These are phyloP conservation scores for Tapirus indicus DNA, from an alignment of 2,797 vertebrate genomes.

Conservation along the genomic window DNA sequence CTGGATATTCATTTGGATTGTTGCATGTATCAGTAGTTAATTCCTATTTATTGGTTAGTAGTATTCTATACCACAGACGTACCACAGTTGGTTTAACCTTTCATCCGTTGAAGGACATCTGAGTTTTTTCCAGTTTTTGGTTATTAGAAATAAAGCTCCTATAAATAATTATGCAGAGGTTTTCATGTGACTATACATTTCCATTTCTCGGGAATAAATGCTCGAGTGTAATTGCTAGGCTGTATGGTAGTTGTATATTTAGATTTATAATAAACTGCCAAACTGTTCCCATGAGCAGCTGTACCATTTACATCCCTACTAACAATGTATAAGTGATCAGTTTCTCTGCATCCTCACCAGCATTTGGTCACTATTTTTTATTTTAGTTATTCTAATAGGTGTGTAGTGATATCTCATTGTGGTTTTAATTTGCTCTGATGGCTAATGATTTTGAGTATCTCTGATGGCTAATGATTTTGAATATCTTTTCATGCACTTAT, in stretches of 20 bases:
- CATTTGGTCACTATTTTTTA: background rate
- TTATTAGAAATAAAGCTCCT: background rate
- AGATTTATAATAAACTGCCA: background rate
- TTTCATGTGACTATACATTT: background rate
- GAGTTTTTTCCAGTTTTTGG: background rate
- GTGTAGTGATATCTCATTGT: background rate
- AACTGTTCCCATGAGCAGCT: background rate
- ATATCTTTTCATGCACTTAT: background rate
- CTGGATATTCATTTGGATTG: background rate
- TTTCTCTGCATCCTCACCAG: background rate
- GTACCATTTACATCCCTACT: background rate
- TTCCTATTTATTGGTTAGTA: background rate
- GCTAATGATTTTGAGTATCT: background rate
- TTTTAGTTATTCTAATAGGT: background rate
- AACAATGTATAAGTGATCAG: background rate
- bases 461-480: background rate
- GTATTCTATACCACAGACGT: background rate
- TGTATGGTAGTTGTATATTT: background rate
- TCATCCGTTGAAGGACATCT: background rate
- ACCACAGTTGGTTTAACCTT: background rate
- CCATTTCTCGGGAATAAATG: background rate
- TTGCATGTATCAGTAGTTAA: background rate
- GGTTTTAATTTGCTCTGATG: background rate
- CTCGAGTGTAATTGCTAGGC: background rate
- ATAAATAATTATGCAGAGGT: background rate